Evolutionary conservation across 2,888 invertebrate genomes (phyloP).

Genomic region (Athetis lepigone): DNA sequence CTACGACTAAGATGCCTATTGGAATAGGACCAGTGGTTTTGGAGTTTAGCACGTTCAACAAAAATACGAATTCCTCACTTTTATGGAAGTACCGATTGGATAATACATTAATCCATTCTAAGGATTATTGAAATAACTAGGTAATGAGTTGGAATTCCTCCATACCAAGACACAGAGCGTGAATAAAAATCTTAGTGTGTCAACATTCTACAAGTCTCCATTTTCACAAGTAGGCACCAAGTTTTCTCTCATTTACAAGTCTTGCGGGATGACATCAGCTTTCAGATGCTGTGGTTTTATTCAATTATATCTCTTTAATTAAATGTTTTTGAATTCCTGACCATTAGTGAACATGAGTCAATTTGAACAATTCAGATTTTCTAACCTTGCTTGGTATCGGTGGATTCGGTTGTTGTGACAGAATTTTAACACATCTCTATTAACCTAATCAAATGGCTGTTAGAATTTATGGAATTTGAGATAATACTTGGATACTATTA

Average conservation of each 20-base stretch:
- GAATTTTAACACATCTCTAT: too few relatives aligned
- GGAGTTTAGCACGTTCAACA: too few relatives aligned
- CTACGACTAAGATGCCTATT: too few relatives aligned
- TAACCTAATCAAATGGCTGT: too few relatives aligned
- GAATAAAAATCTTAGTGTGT: background rate
- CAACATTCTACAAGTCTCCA: background rate
- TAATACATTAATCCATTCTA: too few relatives aligned
- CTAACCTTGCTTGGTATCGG: background rate
- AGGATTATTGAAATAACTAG: background rate
- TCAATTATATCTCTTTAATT: background rate
- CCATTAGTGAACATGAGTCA: constrained; percentile 2
- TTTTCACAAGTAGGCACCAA: background rate
- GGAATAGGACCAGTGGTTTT: too few relatives aligned
- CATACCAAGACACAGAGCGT: background rate
- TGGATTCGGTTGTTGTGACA: too few relatives aligned
- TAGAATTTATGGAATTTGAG: too few relatives aligned
- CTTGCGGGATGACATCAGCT: constrained; percentile 12
- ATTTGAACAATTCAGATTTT: background rate
- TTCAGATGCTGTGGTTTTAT: constrained; percentile 1
- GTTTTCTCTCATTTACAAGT: background rate
- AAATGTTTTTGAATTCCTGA: background rate
- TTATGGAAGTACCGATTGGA: too few relatives aligned
- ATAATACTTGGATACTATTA: too few relatives aligned
- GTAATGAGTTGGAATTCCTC: background rate
- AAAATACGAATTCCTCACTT: too few relatives aligned